Conservation (phyloP, 2,888 invertebrate genomes). For the Baronia brevicornis region DNA sequence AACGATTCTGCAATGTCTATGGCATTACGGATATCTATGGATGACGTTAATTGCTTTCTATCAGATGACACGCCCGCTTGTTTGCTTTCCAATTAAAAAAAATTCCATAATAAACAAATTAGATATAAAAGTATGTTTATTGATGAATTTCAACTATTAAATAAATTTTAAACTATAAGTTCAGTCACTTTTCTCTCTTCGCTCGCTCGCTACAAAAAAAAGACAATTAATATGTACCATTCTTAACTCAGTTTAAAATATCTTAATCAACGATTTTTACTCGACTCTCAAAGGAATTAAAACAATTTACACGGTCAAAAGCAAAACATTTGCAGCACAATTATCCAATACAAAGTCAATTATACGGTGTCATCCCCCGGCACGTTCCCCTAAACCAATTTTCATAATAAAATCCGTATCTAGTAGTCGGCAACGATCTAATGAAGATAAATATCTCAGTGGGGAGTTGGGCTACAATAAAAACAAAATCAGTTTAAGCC, state of each 20-base stretch:
- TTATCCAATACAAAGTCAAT: slow-evolving; percentile 65
- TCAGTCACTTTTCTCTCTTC: too few relatives aligned
- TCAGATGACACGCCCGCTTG: too few relatives aligned
- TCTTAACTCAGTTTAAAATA: too few relatives aligned
- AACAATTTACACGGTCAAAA: slow-evolving; percentile 43
- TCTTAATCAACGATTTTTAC: too few relatives aligned
- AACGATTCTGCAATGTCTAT: too few relatives aligned
- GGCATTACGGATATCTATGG: too few relatives aligned
- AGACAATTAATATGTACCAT: too few relatives aligned
- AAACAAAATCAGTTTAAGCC: slow-evolving; percentile 67
- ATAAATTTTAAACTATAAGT: too few relatives aligned
- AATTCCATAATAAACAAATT: slow-evolving; percentile 5
- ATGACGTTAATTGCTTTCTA: too few relatives aligned
- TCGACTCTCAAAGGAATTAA: slow-evolving; percentile 38
- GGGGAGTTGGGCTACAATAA: slow-evolving; percentile 60
- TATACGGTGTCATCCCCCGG: slow-evolving; percentile 52
- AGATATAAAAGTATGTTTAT: too few relatives aligned
- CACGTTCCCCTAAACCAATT: slow-evolving; percentile 51
- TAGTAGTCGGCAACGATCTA: slow-evolving; percentile 52
- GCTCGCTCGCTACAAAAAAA: too few relatives aligned
- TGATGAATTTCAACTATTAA: too few relatives aligned
- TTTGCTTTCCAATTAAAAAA: slow-evolving; percentile 2
- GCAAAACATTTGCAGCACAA: slow-evolving; percentile 53
- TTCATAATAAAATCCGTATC: slow-evolving; percentile 65
- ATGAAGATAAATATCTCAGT: slow-evolving; percentile 70